These are phyloP conservation scores for Myanophis thanlyinensis DNA, from an alignment of 2,113 vertebrate genomes.

Conservation along the genomic window DNA sequence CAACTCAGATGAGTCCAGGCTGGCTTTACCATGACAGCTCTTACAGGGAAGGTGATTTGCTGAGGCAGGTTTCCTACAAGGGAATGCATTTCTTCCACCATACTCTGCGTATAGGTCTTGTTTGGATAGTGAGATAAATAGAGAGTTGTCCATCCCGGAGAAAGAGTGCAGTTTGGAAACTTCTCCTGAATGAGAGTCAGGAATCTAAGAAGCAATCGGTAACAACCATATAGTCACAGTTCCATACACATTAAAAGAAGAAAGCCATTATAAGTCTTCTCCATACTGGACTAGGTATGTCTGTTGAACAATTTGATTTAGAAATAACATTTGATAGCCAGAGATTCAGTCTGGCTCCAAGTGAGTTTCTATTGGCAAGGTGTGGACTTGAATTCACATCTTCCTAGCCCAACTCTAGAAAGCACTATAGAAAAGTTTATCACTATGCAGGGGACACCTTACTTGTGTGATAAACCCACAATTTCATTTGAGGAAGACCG, in stretches of 20 bases:
- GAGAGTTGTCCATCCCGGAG: slow-evolving; percentile 79
- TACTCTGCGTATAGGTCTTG: slow-evolving; percentile 68
- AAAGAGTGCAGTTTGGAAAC: slow-evolving; percentile 79
- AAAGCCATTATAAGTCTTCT: neutral
- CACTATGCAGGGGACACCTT: neutral
- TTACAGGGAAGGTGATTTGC: slow-evolving; percentile 78
- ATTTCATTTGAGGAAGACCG: neutral
- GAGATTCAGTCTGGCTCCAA: neutral
- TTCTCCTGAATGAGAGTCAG: slow-evolving; percentile 73
- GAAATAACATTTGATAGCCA: neutral
- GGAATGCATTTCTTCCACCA: slow-evolving; percentile 79
- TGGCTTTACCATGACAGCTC: slow-evolving; percentile 67
- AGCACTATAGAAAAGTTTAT: neutral
- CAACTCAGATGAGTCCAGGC: slow-evolving; percentile 83
- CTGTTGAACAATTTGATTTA: neutral
- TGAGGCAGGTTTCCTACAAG: slow-evolving; percentile 69
- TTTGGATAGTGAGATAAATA: slow-evolving; percentile 57
- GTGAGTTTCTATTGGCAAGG: neutral
- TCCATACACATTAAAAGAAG: neutral
- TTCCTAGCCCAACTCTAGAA: neutral
- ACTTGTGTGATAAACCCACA: neutral
- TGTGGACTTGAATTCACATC: neutral
- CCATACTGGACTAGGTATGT: too few species aligned
- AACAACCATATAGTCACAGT: neutral
- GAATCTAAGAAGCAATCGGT: slow-evolving; percentile 67